A percentile compares a stretch with the other conserved stretches of the same genome.
Evolutionary conservation across 2,113 vertebrate genomes (phyloP).

Genomic region (Pseudorasbora parva): DNA sequence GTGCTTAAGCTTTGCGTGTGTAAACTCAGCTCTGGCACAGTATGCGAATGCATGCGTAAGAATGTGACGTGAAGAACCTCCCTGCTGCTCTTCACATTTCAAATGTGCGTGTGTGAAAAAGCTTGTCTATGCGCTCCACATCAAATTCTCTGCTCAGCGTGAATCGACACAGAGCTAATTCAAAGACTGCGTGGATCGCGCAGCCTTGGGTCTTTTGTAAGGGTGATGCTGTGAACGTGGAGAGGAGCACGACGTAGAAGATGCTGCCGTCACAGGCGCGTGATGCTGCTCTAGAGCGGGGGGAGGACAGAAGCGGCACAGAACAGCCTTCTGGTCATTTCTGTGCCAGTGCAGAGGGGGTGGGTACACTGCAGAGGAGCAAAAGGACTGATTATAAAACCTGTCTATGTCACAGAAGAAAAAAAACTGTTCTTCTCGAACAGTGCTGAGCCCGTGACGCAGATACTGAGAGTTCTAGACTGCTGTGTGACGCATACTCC

Average conservation of each 20-base stretch:
- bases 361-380: constrained; percentile 36
- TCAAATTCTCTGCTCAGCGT: neutral
- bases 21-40: neutral
- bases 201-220: constrained; percentile 45
- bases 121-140: neutral
- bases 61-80: neutral
- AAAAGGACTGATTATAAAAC: constrained; percentile 53
- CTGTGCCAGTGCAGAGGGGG: constrained; percentile 39
- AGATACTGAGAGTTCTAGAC: constrained; percentile 35
- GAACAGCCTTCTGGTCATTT: constrained; percentile 52
- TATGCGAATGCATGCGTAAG: neutral
- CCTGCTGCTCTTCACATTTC: neutral
- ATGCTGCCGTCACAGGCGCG: constrained; percentile 57
- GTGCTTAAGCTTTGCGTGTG: constrained; percentile 1
- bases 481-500: constrained; percentile 31
- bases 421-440: constrained; percentile 35
- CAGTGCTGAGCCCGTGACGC: constrained; percentile 55
- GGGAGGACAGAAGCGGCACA: constrained; percentile 23
- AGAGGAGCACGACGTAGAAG: constrained; percentile 44
- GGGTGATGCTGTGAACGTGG: constrained; percentile 28
- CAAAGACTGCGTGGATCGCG: neutral
- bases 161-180: neutral
- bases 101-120: constrained; percentile 24
- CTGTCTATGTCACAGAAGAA: constrained; percentile 50
- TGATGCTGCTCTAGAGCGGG: constrained; percentile 56